These are phyloP conservation scores for Clavelina lepadiformis DNA, from an alignment of 23 tunicate species.

Conservation along the genomic window DNA sequence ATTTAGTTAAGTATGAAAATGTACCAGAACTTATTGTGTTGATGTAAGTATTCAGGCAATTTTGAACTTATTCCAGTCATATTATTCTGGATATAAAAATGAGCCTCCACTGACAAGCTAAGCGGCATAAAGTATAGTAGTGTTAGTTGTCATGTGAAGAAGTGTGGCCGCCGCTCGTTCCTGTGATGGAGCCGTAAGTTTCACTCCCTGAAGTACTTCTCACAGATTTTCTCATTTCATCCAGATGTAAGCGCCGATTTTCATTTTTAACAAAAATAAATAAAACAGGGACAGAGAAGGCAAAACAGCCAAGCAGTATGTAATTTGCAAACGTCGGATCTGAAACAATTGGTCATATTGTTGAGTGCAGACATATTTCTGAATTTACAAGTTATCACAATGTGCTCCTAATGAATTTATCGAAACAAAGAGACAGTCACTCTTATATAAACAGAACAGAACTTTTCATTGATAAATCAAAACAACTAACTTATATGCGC, in stretches of 20 bases:
- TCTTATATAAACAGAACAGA: not conserved
- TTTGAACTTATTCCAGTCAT: no score
- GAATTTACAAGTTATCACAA: no score
- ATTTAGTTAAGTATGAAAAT: no score
- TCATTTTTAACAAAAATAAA: constrained; percentile 14
- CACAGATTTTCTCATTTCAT: not conserved
- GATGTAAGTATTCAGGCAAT: no score
- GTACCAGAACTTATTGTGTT: no score
- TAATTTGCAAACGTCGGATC: constrained; percentile 67
- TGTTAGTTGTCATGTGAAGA: no score
- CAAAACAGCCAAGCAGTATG: constrained; percentile 48
- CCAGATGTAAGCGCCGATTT: constrained; percentile 37
- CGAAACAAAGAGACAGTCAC: not conserved
- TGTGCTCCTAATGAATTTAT: not conserved
- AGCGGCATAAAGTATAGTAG: no score
- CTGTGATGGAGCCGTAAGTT: not conserved
- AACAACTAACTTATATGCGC: not conserved
- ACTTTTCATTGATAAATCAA: not conserved
- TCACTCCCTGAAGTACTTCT: not conserved
- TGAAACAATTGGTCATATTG: constrained; percentile 3
- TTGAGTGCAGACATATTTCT: no score
- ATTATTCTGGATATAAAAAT: no score
- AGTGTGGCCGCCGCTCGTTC: no score
- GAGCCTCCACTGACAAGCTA: no score
- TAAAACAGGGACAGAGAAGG: constrained; percentile 46